Percentiles rank a stretch among this genome's conserved stretches.
phyloP scores from a whole-genome alignment of 2,797 vertebrate genomes.

The Triplophysa bombifrons region DNA sequence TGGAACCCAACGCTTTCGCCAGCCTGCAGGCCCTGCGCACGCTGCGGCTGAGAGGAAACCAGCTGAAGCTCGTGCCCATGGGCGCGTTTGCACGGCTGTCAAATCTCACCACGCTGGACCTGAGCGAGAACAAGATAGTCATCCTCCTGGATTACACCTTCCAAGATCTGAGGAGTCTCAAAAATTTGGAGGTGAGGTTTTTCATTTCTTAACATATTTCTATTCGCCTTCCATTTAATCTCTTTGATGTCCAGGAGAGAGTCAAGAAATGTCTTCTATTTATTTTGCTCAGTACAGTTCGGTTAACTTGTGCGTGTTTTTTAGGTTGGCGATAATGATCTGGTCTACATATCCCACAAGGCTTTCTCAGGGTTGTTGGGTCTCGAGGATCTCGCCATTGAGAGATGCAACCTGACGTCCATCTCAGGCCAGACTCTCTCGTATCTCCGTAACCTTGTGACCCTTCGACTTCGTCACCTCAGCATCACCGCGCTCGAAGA shows the following conservation, averaged over 20 bases:
- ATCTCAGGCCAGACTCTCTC: constrained; percentile 91
- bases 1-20: constrained; percentile 94
- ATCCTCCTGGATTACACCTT: constrained; percentile 95
- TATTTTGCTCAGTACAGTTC: not conserved
- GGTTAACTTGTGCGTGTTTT: not conserved
- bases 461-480: constrained; percentile 88
- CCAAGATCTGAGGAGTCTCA: constrained; percentile 89
- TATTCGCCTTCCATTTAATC: too few relatives aligned
- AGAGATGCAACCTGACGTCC: constrained; percentile 93
- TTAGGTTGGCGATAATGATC: constrained; percentile 86
- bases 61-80: constrained; percentile 90
- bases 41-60: constrained; percentile 88
- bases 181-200: constrained; percentile 84
- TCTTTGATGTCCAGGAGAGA: too few relatives aligned
- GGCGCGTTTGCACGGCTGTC: constrained; percentile 90
- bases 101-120: constrained; percentile 92
- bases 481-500: constrained; percentile 88
- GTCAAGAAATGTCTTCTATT: too few relatives aligned
- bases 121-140: constrained; percentile 97
- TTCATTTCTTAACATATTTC: too few relatives aligned
- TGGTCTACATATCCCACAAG: constrained; percentile 96
- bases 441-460: constrained; percentile 87
- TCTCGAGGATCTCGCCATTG: constrained; percentile 89
- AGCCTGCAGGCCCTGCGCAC: constrained; percentile 85
- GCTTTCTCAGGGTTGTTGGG: constrained; percentile 91